Base-by-base conservation (phyloP, 2,113 vertebrate species). In the Sinocyclocheilus grahami region DNA sequence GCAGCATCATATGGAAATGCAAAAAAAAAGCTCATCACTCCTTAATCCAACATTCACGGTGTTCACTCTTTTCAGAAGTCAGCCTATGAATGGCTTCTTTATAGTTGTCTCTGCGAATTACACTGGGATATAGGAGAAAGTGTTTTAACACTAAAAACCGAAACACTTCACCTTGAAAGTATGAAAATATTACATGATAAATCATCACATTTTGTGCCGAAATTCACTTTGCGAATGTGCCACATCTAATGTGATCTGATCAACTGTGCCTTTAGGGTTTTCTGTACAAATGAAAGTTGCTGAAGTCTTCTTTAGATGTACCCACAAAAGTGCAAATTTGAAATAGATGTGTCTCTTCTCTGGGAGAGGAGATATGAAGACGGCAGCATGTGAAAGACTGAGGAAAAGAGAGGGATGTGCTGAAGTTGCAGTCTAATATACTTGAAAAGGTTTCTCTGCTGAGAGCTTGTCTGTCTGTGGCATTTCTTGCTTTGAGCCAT, bases 261-360 rank as follows among this genome's bases (percentile, higher is more conserved):
- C 22, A 60, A 18, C 8, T 84, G 20, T 84, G 82, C 69, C 67
- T 84, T 72, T 60, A 60, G 82, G 82, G 67, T 74, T 84, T 74
- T 60, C 33, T 20, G 46, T 72, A 39, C 16, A 22, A 71, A 72
- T 72, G 24, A 33, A 53, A 71, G 62, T 51, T 69, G 27, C 63
- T 82, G 42, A 82, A 82, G 46, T 51, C 65, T 53, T 71, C 22
- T 71, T 82, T 53, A 53, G 51, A 75, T 72, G 6, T 72, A 16
- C 20, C 48, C 33, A 42, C 6, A 60, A 84, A 84, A 65, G 67
- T 82, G 86, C 42, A 27, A 62, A 81, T 46, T 58, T 62, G 11
- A n/a, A 60, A 5, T 39, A 46, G 37, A 51, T 12, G 18, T 33
- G 9, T 24, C 22, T 69, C 27, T 78, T 69, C 62, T 86, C 74